A percentile compares a stretch with the other conserved stretches of the same genome.
These are phyloP conservation scores for Vanessa atalanta DNA, from an alignment of 1,140 invertebrate genomes.

Conservation along the genomic window DNA sequence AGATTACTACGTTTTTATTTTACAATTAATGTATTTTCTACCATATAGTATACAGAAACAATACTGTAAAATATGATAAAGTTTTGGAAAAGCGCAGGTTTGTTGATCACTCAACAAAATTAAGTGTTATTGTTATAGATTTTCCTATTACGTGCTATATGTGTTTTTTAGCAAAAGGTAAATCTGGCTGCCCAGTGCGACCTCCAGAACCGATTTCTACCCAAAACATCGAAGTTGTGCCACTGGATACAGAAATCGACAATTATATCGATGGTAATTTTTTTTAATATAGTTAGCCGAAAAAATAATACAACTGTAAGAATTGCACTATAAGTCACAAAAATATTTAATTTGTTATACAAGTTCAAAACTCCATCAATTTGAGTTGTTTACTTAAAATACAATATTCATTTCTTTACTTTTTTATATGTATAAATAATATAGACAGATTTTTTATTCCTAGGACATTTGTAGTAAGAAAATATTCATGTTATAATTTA, in stretches of 20 bases:
- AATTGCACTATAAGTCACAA: too few species aligned
- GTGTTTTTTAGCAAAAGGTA: constrained; percentile 68
- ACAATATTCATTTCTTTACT: too few species aligned
- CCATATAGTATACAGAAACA: constrained; percentile 7
- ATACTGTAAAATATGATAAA: constrained; percentile 62
- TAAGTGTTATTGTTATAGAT: constrained; percentile 5
- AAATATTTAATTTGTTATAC: too few species aligned
- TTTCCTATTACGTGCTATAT: not conserved
- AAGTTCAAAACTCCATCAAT: too few species aligned
- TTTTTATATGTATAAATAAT: too few species aligned
- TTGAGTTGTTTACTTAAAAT: too few species aligned
- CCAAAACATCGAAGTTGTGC: constrained; percentile 39
- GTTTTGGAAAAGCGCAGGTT: constrained; percentile 79
- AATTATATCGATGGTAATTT: constrained; percentile 58
- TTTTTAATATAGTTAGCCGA: not conserved
- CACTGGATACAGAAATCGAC: constrained; percentile 51
- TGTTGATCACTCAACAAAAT: constrained; percentile 9
- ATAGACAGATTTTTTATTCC: too few species aligned
- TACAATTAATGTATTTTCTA: constrained; percentile 28
- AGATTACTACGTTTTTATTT: constrained; percentile 44
- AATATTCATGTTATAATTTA: too few species aligned
- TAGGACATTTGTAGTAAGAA: too few species aligned
- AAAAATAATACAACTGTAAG: too few species aligned
- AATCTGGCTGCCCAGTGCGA: constrained; percentile 70
- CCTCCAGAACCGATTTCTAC: constrained; percentile 59